These are phyloP conservation scores for Ophion ventricosus DNA, from an alignment of 2,888 invertebrate genomes.

Conservation along the genomic window DNA sequence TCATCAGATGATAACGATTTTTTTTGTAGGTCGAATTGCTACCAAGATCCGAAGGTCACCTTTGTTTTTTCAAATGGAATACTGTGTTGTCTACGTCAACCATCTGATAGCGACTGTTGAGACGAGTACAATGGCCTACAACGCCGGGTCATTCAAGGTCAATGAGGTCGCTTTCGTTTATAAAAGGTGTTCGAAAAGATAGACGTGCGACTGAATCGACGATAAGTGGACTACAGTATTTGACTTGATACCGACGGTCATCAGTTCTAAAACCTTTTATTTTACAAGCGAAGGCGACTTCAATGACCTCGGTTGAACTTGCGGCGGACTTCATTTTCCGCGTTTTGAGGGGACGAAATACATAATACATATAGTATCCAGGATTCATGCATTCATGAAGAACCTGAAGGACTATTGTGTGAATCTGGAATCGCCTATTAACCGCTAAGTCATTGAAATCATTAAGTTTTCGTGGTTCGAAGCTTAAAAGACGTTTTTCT, in stretches of 20 bases:
- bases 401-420: too few species aligned
- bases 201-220: too few species aligned
- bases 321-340: too few species aligned
- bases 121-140: neutral
- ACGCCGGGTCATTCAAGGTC: neutral
- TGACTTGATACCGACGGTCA: neutral
- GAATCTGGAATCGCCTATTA: too few species aligned
- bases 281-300: neutral
- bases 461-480: too few species aligned
- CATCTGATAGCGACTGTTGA: neutral
- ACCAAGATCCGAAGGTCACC: neutral
- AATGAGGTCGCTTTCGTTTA: neutral
- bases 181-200: neutral
- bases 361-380: too few species aligned
- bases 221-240: neutral
- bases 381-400: too few species aligned
- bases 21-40: neutral
- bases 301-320: neutral
- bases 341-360: too few species aligned
- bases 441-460: too few species aligned
- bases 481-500: too few species aligned
- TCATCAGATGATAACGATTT: neutral
- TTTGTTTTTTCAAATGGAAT: neutral
- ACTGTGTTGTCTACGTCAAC: neutral
- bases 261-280: too few species aligned